Evolutionary conservation across 2,113 vertebrate genomes (phyloP), one percentile per base, ranked within the genome.

Genomic region (Proterorhinus semilunaris): DNA sequence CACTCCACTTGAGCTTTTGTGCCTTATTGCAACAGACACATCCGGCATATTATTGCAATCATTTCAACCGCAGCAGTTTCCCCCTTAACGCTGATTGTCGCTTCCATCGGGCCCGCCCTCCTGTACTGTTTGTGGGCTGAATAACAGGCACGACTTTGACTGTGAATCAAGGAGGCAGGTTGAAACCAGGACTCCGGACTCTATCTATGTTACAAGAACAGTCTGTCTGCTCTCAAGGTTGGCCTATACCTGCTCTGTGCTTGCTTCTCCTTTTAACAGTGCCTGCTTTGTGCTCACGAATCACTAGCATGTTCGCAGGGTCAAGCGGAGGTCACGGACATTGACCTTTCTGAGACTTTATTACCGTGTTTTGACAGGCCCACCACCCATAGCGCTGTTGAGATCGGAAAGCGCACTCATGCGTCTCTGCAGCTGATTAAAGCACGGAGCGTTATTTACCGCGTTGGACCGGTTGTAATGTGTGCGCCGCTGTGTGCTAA

Each of bases 341-440:
- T 66, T 66, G 79, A 90, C 82, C 74, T 72, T 79, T 8, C 58
- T 11, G 52, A 75, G 82, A 69, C 84, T 68, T 63, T 63, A 49
- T 44, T 48, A 51, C 69, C 68, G 46, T 62, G n/a, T 27, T 59
- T 71, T 21, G 7, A 63, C 74, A 71, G 46, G 12, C 61, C 48
- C 46, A 15, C 62, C 52, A 6, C 63, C 61, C 36, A 42, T 50
- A 47, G 10, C 27, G 11, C 55, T 57, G 62, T 86, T 88, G 87
- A 65, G 67, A 43, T 84, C 83, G 76, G 83, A 45, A 79, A 78
- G 79, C 82, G 81, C 79, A 53, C 36, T 86, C 80, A 69, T 81
- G 84, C 71, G 70, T 86, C 86, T 80, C 83, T 88, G 81, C 80
- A 74, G 76, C 83, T 91, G 89, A 93, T 92, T 90, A 91, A 88